Evolutionary conservation across 2,113 vertebrate genomes (phyloP).

Genomic region (Syngnathoides biaculeatus): DNA sequence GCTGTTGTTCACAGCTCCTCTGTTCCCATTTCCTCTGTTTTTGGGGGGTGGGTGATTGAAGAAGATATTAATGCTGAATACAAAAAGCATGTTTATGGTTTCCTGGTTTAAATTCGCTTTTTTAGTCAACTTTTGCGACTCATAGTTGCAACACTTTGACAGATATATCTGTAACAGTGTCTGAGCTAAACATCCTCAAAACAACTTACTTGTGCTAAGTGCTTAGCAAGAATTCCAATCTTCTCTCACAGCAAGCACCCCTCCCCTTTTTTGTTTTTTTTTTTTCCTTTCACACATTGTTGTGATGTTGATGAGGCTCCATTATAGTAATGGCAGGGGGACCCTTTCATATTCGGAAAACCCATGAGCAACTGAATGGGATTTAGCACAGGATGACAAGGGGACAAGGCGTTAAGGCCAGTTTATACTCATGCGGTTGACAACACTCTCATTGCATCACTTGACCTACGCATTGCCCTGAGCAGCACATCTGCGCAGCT

Average conservation of each 20-base stretch:
- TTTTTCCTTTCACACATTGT: slow-evolving; percentile 35
- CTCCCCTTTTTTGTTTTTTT: too few species aligned
- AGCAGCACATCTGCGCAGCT: too few species aligned
- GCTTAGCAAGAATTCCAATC: neutral
- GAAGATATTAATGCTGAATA: neutral
- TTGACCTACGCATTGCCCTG: too few species aligned
- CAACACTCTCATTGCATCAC: too few species aligned
- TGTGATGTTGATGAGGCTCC: slow-evolving; percentile 67
- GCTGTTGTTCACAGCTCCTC: slow-evolving; percentile 16
- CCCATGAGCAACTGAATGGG: slow-evolving; percentile 38
- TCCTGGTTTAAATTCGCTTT: neutral
- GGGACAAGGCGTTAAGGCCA: slow-evolving; percentile 5
- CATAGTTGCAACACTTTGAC: neutral
- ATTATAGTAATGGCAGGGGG: slow-evolving; percentile 38
- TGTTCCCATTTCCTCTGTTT: slow-evolving; percentile 22
- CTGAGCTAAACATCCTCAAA: neutral
- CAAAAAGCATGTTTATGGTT: neutral
- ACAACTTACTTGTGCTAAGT: slow-evolving; percentile 12
- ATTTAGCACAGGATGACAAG: slow-evolving; percentile 34
- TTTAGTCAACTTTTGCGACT: neutral
- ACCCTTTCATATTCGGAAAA: slow-evolving; percentile 32
- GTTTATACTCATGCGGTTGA: too few species aligned
- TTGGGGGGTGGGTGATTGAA: neutral
- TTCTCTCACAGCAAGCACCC: slow-evolving; percentile 8
- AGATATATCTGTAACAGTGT: neutral